Evolutionary conservation across 2,113 vertebrate species (phyloP).

Genomic region (Mionectes macconnelli): DNA sequence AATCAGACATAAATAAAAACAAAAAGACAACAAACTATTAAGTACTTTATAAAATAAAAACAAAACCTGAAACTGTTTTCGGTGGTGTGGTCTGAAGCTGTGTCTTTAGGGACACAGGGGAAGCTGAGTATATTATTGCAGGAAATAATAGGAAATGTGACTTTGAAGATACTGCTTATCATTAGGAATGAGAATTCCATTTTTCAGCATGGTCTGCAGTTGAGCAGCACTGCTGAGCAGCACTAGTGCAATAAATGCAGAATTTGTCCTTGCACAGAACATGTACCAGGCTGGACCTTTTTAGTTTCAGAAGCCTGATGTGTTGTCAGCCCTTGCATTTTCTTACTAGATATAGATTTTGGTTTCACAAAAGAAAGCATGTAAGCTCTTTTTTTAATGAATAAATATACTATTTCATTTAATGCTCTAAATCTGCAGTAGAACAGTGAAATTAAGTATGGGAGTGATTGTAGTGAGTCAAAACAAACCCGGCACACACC

Average conservation of each 20-base stretch:
- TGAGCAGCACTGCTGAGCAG: background rate
- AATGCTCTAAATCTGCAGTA: background rate
- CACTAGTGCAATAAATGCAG: background rate
- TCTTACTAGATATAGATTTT: background rate
- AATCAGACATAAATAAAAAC: too few species aligned
- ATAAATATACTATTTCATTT: background rate
- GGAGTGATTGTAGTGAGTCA: background rate
- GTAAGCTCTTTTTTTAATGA: background rate
- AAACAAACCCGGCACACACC: background rate
- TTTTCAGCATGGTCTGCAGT: background rate
- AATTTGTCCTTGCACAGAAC: background rate
- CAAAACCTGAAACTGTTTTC: background rate
- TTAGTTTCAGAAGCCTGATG: background rate
- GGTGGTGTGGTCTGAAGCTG: background rate
- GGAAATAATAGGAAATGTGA: background rate
- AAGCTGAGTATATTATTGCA: background rate
- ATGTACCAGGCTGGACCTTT: background rate
- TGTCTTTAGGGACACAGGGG: background rate
- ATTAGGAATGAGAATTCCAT: background rate
- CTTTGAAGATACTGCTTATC: background rate
- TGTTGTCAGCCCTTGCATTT: background rate
- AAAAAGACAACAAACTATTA: background rate
- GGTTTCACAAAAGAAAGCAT: background rate
- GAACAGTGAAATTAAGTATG: background rate
- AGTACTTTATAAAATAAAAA: background rate